Conservation (phyloP, 1,140 invertebrate genomes). For the Diplogasteroides magnus region DNA sequence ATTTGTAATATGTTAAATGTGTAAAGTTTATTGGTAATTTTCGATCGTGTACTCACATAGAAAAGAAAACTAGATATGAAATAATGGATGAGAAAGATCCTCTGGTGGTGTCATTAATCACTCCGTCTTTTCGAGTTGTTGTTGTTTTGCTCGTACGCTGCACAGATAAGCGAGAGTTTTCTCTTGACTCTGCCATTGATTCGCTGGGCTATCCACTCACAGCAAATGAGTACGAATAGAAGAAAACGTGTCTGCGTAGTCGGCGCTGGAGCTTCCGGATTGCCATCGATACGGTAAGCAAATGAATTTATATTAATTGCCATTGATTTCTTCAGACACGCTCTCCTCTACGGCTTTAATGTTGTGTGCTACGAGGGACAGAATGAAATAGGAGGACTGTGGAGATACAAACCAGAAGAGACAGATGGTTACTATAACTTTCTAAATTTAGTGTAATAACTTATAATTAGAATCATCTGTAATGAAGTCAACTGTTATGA, state of each 20-base stretch:
- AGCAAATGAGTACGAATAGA: no score
- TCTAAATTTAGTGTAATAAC: constrained; percentile 7
- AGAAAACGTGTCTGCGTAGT: constrained; percentile 38
- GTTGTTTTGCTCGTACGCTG: neutral
- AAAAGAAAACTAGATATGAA: no score
- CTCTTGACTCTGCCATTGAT: neutral
- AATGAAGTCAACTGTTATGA: constrained; percentile 55
- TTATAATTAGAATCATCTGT: constrained; percentile 46
- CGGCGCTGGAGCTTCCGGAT: constrained; percentile 57
- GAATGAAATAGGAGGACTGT: constrained; percentile 55
- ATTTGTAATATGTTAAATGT: no score
- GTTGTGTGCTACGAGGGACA: constrained; percentile 57
- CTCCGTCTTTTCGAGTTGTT: no score
- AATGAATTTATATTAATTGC: neutral
- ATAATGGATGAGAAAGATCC: no score
- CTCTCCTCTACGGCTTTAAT: constrained; percentile 46
- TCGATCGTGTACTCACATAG: no score
- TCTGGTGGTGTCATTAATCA: no score
- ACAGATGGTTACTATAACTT: constrained; percentile 20
- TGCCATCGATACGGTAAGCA: constrained; percentile 57
- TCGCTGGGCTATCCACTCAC: no score
- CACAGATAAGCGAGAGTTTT: neutral
- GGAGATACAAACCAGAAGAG: constrained; percentile 47
- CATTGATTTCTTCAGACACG: constrained; percentile 31
- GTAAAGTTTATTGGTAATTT: no score